Base-by-base conservation (phyloP, 2,113 vertebrate genomes). In the Felis chaus region DNA sequence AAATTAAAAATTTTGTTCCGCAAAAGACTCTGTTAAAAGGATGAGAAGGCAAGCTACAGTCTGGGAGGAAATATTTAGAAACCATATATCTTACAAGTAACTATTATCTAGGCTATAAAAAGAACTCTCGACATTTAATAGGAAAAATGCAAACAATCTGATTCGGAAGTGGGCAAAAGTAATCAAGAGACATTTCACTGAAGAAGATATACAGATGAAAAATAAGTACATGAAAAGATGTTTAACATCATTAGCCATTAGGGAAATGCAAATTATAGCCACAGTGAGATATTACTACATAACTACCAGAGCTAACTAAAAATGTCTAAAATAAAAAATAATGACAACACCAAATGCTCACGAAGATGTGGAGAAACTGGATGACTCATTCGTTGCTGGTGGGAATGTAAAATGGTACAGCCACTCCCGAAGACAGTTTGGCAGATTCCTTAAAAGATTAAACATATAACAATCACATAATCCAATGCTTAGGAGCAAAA, bases 171-270 rank as follows among this genome's bases (percentile, higher is more conserved):
- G 61, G 39, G 27, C 85, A 94, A 76, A 91, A 74, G 50, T 73
- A 87, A 87, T 76, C 57, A 95, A 85, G 25, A 93, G 48, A 21
- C 1, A 39, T 68, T 85, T 81, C 53, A 84, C 4, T 55, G 15
- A 68, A 91, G 71, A 92, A 93, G 31, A 82, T 55, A 36, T 36
- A 39, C 6, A 65, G 81, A 97, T 96, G 31, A 91, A 93, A 96
- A 83, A 80, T 57, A 89, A 57, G 31, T 61, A n/a, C 7, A 57
- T 57, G 55, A 74, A 89, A 92, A 94, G 15, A 27, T 89, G 6
- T 41, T 89, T 41, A 39, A 85, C 36, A 29, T 39, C 73, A 86
- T 76, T 85, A 91, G 29, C 25, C 53, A 91, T 69, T 41, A 95
- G 73, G n/a, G 16, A 92, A 81, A 95, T 89, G 31, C 36, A 69